Conservation (phyloP, 37 sponge, comb jelly and placozoan species). For the Aphrocallistes beatrix region DNA sequence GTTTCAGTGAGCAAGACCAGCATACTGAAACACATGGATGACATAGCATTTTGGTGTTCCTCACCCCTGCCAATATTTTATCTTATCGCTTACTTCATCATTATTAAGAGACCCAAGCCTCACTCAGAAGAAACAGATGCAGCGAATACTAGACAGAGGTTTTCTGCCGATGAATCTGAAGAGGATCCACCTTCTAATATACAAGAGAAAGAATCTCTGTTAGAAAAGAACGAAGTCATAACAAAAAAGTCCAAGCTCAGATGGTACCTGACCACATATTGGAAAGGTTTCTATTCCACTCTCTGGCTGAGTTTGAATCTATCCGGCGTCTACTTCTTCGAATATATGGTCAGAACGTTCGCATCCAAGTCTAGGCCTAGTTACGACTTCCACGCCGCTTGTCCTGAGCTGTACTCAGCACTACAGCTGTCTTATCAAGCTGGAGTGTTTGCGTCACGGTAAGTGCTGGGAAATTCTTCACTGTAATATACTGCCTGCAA, state of each 20-base stretch:
- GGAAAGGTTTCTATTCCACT: conserved; percentile 9
- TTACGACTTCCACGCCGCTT: conserved; percentile 11
- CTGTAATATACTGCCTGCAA: neutral
- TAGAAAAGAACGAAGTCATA: neutral
- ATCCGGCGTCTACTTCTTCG: conserved; percentile 17
- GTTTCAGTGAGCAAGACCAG: neutral
- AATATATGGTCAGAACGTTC: conserved; percentile 21
- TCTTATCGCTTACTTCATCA: conserved; percentile 33
- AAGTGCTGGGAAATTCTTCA: neutral
- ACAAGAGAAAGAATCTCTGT: too few relatives aligned
- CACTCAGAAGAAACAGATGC: neutral
- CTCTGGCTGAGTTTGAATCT: conserved; percentile 32
- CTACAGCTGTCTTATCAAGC: conserved; percentile 39
- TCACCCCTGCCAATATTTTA: conserved; percentile 25
- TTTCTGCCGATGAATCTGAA: neutral
- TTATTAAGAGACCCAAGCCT: conserved; percentile 24
- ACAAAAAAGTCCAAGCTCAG: neutral
- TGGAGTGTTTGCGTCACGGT: neutral
- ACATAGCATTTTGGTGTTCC: conserved; percentile 18
- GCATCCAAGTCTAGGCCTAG: conserved; percentile 22
- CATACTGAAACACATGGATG: neutral
- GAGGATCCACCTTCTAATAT: neutral
- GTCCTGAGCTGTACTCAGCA: conserved; percentile 42
- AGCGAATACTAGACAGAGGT: neutral
- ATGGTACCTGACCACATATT: neutral